Evolutionary conservation across 1,140 invertebrate species (phyloP).

Genomic region (Doryteuthis pealeii): DNA sequence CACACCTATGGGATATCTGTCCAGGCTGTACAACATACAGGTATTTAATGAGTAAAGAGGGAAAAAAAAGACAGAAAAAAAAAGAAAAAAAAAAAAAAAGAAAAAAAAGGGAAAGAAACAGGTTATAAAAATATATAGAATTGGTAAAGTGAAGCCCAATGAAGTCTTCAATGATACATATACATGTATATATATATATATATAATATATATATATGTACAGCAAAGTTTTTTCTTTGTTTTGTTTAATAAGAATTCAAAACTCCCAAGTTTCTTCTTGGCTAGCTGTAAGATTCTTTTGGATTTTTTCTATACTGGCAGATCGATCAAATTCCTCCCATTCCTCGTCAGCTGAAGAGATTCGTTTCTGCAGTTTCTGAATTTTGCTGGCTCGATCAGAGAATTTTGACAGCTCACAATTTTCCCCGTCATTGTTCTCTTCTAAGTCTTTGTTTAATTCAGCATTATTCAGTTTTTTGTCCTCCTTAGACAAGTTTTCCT

Average conservation of each 20-base stretch:
- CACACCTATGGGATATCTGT: background rate
- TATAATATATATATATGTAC: conserved; percentile 21
- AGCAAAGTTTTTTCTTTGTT: background rate
- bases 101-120: background rate
- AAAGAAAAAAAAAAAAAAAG: background rate
- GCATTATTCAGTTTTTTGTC: conserved; percentile 18
- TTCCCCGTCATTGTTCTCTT: conserved; percentile 24
- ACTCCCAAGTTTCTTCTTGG: conserved; percentile 51
- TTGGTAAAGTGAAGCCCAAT: too few relatives aligned
- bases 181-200: conserved; percentile 25
- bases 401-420: conserved; percentile 24
- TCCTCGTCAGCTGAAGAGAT: conserved; percentile 37
- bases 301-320: conserved; percentile 44
- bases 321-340: conserved; percentile 46
- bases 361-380: conserved; percentile 46
- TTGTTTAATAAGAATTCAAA: conserved; percentile 28
- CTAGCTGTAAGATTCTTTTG: conserved; percentile 45
- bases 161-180: conserved; percentile 21
- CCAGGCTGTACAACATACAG: background rate
- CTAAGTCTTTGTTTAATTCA: conserved; percentile 22
- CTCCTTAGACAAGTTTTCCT: conserved; percentile 15
- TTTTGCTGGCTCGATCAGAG: conserved; percentile 38
- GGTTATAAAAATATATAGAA: background rate
- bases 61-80: too few relatives aligned
- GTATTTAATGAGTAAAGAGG: background rate